Evolutionary conservation across 2,888 invertebrate genomes (phyloP), one percentile per base, ranked within the genome.

Genomic region (Pomacea canaliculata): DNA sequence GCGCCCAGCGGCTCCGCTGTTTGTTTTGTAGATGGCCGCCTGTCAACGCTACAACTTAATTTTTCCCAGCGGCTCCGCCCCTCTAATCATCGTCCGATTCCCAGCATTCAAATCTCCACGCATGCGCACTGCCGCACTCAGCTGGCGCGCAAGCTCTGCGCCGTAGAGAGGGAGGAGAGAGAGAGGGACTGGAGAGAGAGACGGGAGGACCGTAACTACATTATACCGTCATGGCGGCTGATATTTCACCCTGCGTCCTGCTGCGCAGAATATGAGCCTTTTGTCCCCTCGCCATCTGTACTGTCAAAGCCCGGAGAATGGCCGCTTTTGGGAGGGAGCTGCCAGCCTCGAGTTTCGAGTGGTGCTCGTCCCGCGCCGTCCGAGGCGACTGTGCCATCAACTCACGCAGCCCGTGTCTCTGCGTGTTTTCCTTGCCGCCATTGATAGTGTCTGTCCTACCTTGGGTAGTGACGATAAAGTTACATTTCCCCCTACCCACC

Each of bases 11-110:
- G 69, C 59, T 16, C 51, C 56, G 62, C 23, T 74, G 74, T 74
- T 74, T 74, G 74, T 74, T 74, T 74, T 74, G 69, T 51, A 56
- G 74, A 69, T 60, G 69, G 65, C 67, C 68, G 68, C 66, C 73
- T 74, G 74, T 74, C 74, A 74, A 69, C 74, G 74, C 74, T 68
- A 74, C 74, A 74, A 74, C 74, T 74, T 74, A 69, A 74, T 74
- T 73, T 74, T 62, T 49, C 69, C 59, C 48, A 27, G 56, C 68
- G 69, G 37, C 74, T 68, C 68, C 74, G 74, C 74, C 74, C 74
- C 74, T 23, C 74, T 74, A 74, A 74, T 74, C 74, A 74, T 37
- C 27, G 59, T 37, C 69, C 63, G 68, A 59, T 74, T 74, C 74
- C 69, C 62, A 68, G 62, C 74, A 69, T 69, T 74, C 74, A 74